A percentile compares a stretch with the other conserved stretches of the same genome.
Conservation (phyloP, 1,140 invertebrate genomes). For the Plodia interpunctella region DNA sequence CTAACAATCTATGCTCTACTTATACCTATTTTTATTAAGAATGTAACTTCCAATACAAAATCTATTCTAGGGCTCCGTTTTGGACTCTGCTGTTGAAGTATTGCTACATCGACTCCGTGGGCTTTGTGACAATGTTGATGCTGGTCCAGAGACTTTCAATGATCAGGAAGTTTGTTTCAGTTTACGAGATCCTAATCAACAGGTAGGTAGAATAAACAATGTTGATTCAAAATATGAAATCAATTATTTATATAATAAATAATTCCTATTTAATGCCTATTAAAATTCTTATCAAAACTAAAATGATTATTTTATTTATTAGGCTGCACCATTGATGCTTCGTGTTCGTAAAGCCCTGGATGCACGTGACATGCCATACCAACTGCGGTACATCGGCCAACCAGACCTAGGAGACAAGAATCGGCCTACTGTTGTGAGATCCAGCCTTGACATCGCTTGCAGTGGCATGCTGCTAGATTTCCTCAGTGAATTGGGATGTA, state of each 20-base stretch:
- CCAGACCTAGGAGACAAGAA: conserved; percentile 92
- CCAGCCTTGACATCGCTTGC: conserved; percentile 93
- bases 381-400: conserved; percentile 93
- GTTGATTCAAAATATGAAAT: conserved; percentile 5
- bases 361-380: conserved; percentile 88
- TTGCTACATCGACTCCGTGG: conserved; percentile 93
- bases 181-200: conserved; percentile 80
- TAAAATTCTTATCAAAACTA: too few species aligned
- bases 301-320: conserved; percentile 32
- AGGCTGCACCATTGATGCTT: conserved; percentile 81
- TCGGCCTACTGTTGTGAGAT: conserved; percentile 92
- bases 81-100: conserved; percentile 95
- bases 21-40: too few species aligned
- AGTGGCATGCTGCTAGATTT: conserved; percentile 94
- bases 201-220: conserved; percentile 39
- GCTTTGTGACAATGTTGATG: conserved; percentile 95
- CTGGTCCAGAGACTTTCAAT: conserved; percentile 92
- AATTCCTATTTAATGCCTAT: background rate
- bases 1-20: too few species aligned
- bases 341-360: conserved; percentile 88
- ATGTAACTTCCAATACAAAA: background rate
- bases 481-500: conserved; percentile 92
- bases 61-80: conserved; percentile 84
- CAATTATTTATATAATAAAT: too few species aligned
- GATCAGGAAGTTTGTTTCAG: conserved; percentile 94